These are phyloP conservation scores for Chelonia mydas DNA, from an alignment of 2,797 vertebrate genomes.

Conservation along the genomic window DNA sequence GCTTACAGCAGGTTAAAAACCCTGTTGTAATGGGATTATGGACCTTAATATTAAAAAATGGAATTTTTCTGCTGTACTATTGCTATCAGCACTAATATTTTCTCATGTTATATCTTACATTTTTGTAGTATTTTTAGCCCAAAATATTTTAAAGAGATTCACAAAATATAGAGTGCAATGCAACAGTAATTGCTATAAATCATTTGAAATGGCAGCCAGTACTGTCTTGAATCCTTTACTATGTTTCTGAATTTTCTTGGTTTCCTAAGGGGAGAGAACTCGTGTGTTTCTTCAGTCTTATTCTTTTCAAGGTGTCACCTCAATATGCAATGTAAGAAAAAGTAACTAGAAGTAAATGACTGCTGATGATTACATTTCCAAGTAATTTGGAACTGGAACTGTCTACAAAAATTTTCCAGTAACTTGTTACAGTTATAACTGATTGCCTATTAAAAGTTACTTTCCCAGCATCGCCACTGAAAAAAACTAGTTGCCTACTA, in stretches of 20 bases:
- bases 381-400: slow-evolving; percentile 27
- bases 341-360: slow-evolving; percentile 40
- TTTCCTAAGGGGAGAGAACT: neutral
- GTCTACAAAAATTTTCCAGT: neutral
- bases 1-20: slow-evolving; percentile 22
- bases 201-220: neutral
- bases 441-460: slow-evolving; percentile 29
- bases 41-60: slow-evolving; percentile 16
- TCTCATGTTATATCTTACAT: slow-evolving; percentile 32
- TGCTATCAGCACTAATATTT: slow-evolving; percentile 35
- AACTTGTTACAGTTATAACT: slow-evolving; percentile 19
- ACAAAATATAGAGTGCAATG: neutral
- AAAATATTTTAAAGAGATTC: neutral
- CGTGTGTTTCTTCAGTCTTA: neutral
- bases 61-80: neutral
- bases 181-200: neutral
- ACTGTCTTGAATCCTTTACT: neutral
- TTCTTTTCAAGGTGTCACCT: neutral
- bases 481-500: neutral
- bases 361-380: slow-evolving; percentile 19
- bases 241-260: neutral
- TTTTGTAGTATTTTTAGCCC: neutral
- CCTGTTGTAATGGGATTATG: neutral
- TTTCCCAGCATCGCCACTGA: neutral
- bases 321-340: neutral